Evolutionary conservation across 2,113 vertebrate species (phyloP).

Genomic region (Azemiops feae): DNA sequence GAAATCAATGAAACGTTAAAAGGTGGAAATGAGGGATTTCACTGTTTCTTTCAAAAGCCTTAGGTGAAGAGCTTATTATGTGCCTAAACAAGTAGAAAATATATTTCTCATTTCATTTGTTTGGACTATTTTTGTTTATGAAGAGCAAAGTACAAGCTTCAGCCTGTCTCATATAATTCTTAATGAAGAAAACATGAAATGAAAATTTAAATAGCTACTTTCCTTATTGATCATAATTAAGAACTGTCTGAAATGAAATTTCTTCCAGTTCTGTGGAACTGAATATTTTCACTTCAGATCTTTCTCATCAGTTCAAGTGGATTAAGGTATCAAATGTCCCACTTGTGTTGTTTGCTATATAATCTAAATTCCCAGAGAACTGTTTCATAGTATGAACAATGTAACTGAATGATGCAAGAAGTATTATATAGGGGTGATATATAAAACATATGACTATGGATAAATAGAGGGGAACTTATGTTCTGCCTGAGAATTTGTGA

Average conservation of each 20-base stretch:
- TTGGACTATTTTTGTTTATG: neutral
- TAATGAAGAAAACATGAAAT: neutral
- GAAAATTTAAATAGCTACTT: neutral
- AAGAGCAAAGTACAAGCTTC: neutral
- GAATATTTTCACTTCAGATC: neutral
- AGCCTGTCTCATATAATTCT: neutral
- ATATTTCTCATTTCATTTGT: neutral
- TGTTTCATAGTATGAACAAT: neutral
- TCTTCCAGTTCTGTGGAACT: neutral
- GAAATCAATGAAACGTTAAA: neutral
- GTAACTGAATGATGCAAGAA: neutral
- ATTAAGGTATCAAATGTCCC: neutral
- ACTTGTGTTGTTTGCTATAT: neutral
- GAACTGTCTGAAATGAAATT: neutral
- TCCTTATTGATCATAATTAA: neutral
- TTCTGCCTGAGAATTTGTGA: neutral
- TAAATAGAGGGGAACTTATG: neutral
- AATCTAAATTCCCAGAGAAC: neutral
- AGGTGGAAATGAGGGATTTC: too few relatives aligned
- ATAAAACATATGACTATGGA: neutral
- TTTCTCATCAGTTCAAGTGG: neutral
- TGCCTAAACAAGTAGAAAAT: neutral
- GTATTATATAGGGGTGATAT: neutral
- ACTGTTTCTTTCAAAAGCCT: neutral
- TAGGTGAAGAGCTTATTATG: neutral